phyloP scores from a whole-genome alignment of 92 coral and sea anemone genomes.

The Scolanthus callimorphus region DNA sequence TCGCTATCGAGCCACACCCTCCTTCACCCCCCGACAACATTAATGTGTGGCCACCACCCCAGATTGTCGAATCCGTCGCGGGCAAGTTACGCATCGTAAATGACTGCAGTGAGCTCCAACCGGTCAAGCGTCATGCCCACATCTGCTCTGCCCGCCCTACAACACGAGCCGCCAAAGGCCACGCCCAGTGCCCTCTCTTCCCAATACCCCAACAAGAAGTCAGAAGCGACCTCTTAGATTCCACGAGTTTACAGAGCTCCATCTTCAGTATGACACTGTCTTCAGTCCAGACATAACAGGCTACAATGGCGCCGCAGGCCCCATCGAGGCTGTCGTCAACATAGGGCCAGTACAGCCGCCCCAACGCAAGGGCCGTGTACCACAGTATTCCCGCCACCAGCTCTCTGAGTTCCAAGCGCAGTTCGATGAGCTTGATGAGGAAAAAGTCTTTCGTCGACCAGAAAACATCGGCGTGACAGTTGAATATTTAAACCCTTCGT shows the following conservation, averaged over 20 bases:
- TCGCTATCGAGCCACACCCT: too few relatives aligned
- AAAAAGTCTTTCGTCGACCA: slow-evolving; percentile 12
- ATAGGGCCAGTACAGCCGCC: slow-evolving; percentile 78
- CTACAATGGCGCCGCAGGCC: slow-evolving; percentile 67
- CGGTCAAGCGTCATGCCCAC: slow-evolving; percentile 37
- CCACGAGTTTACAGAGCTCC: too few relatives aligned
- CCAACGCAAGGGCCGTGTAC: slow-evolving; percentile 56
- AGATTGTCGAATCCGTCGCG: slow-evolving; percentile 16
- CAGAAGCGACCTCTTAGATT: too few relatives aligned
- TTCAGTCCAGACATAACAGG: slow-evolving; percentile 50
- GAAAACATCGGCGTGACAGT: slow-evolving; percentile 26
- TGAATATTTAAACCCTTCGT: slow-evolving; percentile 39
- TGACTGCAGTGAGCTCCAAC: slow-evolving; percentile 21
- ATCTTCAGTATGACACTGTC: background rate
- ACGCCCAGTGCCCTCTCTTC: too few relatives aligned
- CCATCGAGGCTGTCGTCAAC: slow-evolving; percentile 53
- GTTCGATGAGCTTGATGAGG: slow-evolving; percentile 24
- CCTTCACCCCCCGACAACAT: too few relatives aligned
- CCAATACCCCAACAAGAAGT: too few relatives aligned
- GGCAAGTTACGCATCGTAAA: slow-evolving; percentile 39
- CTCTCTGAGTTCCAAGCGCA: slow-evolving; percentile 6
- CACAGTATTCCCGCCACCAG: slow-evolving; percentile 40
- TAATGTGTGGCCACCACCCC: slow-evolving; percentile 30
- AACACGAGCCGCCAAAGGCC: too few relatives aligned
- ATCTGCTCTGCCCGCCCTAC: slow-evolving; percentile 27